Evolutionary conservation across 2,888 invertebrate species (phyloP), one percentile per base, ranked within the genome.

Genomic region (Hemaris fuciformis): DNA sequence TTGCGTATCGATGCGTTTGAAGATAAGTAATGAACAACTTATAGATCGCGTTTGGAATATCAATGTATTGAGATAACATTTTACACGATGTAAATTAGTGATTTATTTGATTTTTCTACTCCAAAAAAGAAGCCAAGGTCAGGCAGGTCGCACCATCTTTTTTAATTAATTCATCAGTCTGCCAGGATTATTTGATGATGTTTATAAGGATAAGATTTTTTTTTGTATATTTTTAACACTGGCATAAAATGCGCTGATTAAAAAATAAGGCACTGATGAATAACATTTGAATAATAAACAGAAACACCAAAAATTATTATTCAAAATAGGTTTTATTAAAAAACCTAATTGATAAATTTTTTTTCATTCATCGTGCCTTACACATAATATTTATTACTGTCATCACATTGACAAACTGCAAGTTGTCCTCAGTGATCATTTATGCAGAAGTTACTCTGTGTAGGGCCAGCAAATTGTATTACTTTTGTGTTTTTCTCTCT

Each of bases 1-100:
- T 88, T 87, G 88, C 87, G 89, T 89, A 89, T 89, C 88, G 89
- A 91, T 89, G 91, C 88, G 87, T 88, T 86, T 91, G 88, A 89
- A 89, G 91, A 91, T 91, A 90, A 89, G 89, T 91, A 87, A 91
- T 90, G 91, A 90, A 87, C 82, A 85, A 85, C 85, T 85, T 88
- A 85, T 86, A 87, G 78, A 81, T 84, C 82, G 79, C 76, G 83
- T 83, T 83, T 81, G 76, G 83, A 87, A 87, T 87, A 76, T 74
- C 76, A 83, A 85, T 80, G 74, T 77, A 74, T 76, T 71, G 67
- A 75, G 75, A 80, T 80, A 76, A 75, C 22, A 60, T 72, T 74
- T 74, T 72, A 68, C 66, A 66, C 66, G 74, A 75, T 70, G 53
- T 74, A 65, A 53, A 59, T 62, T 63, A 31, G 31, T 53, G 23